Evolutionary conservation across 2,797 vertebrate species (phyloP).

Genomic region (Cossypha niveicapilla): DNA sequence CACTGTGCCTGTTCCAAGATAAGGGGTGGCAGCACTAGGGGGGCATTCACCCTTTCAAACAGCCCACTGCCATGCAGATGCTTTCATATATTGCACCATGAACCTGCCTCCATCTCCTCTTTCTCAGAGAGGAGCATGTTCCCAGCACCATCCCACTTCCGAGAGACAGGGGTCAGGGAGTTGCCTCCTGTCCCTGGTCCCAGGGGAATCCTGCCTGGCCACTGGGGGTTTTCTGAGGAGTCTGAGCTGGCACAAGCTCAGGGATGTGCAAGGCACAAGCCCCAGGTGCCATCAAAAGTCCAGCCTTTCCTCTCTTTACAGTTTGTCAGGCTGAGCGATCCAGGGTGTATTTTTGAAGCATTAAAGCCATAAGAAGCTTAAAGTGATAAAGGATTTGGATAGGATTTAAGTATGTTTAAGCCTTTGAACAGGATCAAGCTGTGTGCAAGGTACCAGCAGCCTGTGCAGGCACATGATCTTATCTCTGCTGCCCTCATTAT

Average conservation of each 20-base stretch:
- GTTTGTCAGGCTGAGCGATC: neutral
- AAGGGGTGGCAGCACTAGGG: neutral
- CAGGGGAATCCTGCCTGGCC: neutral
- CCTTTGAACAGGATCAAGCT: conserved; percentile 38
- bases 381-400: conserved; percentile 25
- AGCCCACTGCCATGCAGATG: neutral
- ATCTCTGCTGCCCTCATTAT: conserved; percentile 28
- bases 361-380: conserved; percentile 29
- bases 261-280: neutral
- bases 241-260: neutral
- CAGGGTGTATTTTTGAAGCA: neutral
- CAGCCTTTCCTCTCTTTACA: neutral
- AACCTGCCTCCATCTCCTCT: neutral
- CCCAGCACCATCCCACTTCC: neutral
- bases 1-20: neutral
- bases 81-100: neutral
- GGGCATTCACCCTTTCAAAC: neutral
- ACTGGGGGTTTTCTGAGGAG: neutral
- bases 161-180: fast-evolving
- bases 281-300: neutral
- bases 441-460: neutral
- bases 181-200: neutral
- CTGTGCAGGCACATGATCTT: neutral
- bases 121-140: fast-evolving
- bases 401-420: conserved; percentile 26